Evolutionary conservation across 1,140 invertebrate genomes (phyloP), one percentile per base, ranked within the genome.

Genomic region (Phortica variegata): DNA sequence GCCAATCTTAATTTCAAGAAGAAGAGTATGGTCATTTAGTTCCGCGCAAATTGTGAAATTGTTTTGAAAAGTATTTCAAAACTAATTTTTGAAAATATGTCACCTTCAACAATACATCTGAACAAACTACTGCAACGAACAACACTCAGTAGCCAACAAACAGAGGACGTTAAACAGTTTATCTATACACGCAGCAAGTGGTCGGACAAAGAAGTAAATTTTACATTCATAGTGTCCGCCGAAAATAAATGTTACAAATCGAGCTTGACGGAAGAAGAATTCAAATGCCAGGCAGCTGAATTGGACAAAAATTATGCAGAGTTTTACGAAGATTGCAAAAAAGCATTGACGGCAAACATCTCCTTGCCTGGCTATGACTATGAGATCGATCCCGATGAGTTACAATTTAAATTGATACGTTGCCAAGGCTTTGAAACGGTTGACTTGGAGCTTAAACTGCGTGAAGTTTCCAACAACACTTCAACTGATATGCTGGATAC

Each of bases 401-500:
- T n/a, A 0, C 20, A 32, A 9, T 68, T 68, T n/a, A 69, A 53
- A n/a, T 31, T 68, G 9, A 43, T 43, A 13, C 68, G 63, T 37
- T 68, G 65, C 32, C 19, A 41, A 5, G 63, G 63, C 23, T 69
- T 43, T 29, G 63, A 68, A 12, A 68, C 57, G 0, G 19, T 69
- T 0, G 69, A 60, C 6, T 16, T 63, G 17, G 60, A 68, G 2
- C 15, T 63, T 33, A 3, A 39, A 12, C 34, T 68, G 1, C 47
- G 52, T 1, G 49, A 53, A 13, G 20, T 56, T 1, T 53, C 65
- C 2, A 63, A 58, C 13, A 10, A 10, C 23, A 10, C 23, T 6
- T 47, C 51, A 12, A 49, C 54, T 13, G 49, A 52, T 7, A 8
- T 68, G 36, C 17, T 68, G 16, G 65, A 68, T 16, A 42, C 52